phyloP scores from a whole-genome alignment of 2,113 vertebrate species.

The Microtus ochrogaster region DNA sequence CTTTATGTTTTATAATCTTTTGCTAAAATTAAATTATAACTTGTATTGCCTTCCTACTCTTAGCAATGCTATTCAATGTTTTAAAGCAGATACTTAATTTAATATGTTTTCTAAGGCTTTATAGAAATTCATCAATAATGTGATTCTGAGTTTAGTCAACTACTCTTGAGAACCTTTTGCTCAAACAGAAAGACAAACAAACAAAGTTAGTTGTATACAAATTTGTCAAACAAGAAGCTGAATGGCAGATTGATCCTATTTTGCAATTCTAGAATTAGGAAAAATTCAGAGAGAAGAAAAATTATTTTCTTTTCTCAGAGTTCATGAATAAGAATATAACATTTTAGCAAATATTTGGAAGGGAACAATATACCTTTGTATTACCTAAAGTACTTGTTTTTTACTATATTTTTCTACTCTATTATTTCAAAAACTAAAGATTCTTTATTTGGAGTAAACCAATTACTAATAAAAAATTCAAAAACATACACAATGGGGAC shows the following conservation, averaged over 20 bases:
- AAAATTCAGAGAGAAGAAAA: not conserved
- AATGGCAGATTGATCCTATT: not conserved
- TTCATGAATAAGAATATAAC: not conserved
- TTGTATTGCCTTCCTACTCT: not conserved
- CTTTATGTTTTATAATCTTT: conserved; percentile 6
- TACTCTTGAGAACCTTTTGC: not conserved
- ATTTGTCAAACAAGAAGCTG: not conserved
- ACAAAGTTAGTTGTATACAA: not conserved
- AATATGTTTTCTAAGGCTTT: not conserved
- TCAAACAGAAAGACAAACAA: not conserved
- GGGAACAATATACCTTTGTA: not conserved
- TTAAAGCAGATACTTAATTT: not conserved
- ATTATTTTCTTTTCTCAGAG: not conserved
- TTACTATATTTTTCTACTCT: not conserved
- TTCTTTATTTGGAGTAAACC: not conserved
- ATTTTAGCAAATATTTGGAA: not conserved
- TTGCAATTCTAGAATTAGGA: not conserved
- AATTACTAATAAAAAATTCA: not conserved
- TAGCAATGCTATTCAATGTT: not conserved
- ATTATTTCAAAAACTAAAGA: not conserved
- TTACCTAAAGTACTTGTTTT: not conserved
- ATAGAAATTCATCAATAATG: not conserved
- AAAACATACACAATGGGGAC: not conserved
- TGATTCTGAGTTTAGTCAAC: not conserved
- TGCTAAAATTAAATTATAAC: not conserved